Evolutionary conservation across 1,140 invertebrate genomes (phyloP).

Genomic region (Heliothis subflexa): DNA sequence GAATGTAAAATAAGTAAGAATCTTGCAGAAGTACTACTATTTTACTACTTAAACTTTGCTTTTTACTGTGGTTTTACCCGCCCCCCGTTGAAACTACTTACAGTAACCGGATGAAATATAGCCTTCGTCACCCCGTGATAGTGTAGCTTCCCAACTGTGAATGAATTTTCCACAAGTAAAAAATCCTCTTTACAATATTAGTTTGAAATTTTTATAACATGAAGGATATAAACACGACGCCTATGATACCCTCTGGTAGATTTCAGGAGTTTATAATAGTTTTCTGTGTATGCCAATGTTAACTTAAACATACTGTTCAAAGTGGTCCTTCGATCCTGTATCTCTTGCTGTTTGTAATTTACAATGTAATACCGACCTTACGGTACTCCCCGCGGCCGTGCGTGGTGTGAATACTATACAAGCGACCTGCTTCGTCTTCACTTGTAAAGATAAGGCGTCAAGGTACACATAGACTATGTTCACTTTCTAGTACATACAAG

Average conservation of each 20-base stretch:
- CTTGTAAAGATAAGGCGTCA: neutral
- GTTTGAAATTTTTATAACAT: too few species aligned
- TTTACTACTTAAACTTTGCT: neutral
- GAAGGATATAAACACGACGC: too few species aligned
- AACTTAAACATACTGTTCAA: neutral
- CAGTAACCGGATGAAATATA: too few species aligned
- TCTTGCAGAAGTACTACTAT: neutral
- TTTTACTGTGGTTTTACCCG: neutral
- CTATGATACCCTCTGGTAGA: too few species aligned
- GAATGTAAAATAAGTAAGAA: neutral
- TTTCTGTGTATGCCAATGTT: too few species aligned
- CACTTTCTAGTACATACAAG: neutral
- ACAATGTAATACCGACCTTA: slow-evolving; percentile 34
- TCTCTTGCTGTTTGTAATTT: slow-evolving; percentile 3
- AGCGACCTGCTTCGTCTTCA: slow-evolving; percentile 23
- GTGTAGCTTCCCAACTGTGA: too few species aligned
- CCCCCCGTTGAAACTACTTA: too few species aligned
- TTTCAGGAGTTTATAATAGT: too few species aligned
- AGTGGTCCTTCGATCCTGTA: neutral
- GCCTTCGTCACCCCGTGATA: too few species aligned
- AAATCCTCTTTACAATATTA: too few species aligned
- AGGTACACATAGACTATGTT: neutral
- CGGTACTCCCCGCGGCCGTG: slow-evolving; percentile 20
- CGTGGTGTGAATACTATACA: slow-evolving; percentile 20
- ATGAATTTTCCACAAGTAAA: too few species aligned